Conservation (phyloP, 2,888 invertebrate genomes). For the Ceraclea dissimilis region DNA sequence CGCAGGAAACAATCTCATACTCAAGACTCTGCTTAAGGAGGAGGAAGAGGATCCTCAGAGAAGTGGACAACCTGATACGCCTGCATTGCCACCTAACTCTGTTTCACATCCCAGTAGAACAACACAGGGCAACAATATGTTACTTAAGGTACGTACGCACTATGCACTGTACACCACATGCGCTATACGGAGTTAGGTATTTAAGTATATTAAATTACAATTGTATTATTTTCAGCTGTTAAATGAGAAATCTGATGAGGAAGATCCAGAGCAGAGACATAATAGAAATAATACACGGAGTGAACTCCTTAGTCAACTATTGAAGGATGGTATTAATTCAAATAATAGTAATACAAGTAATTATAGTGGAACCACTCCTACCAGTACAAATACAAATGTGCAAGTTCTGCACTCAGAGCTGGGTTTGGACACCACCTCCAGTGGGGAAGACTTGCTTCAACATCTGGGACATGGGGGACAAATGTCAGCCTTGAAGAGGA, state of each 20-base stretch:
- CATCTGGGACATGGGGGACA: slow-evolving; percentile 21
- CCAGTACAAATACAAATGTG: slow-evolving; percentile 34
- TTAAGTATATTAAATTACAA: too few species aligned
- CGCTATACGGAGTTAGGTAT: too few species aligned
- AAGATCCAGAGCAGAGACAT: slow-evolving; percentile 55
- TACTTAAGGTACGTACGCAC: slow-evolving; percentile 38
- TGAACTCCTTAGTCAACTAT: slow-evolving; percentile 48
- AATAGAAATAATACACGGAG: slow-evolving; percentile 38
- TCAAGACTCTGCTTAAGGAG: slow-evolving; percentile 56
- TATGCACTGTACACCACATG: not conserved
- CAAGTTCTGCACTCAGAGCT: slow-evolving; percentile 5
- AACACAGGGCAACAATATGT: slow-evolving; percentile 47
- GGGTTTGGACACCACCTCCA: not conserved
- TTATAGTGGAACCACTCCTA: slow-evolving; percentile 27
- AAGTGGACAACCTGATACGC: slow-evolving; percentile 39
- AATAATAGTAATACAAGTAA: slow-evolving; percentile 8
- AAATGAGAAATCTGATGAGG: slow-evolving; percentile 76
- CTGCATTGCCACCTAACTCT: slow-evolving; percentile 37
- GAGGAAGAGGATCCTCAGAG: slow-evolving; percentile 53
- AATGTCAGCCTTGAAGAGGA: slow-evolving; percentile 37
- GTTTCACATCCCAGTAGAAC: slow-evolving; percentile 34
- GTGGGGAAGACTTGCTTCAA: slow-evolving; percentile 22
- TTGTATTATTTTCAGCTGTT: slow-evolving; percentile 51
- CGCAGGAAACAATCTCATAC: slow-evolving; percentile 40
- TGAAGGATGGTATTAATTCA: slow-evolving; percentile 29